These are phyloP conservation scores for Phoeniculus purpureus DNA, from an alignment of 2,797 vertebrate species.

Conservation along the genomic window DNA sequence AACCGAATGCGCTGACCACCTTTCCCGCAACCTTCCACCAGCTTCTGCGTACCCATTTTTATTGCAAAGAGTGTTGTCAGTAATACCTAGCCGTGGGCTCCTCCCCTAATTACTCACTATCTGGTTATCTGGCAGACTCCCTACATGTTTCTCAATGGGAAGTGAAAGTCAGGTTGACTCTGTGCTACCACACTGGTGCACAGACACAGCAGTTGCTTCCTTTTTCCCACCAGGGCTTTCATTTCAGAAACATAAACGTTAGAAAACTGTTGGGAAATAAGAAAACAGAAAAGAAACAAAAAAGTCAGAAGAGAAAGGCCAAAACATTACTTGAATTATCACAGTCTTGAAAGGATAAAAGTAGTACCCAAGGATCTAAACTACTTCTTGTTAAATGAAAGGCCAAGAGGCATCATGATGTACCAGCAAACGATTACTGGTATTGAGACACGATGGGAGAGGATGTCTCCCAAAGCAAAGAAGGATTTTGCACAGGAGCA, in stretches of 20 bases:
- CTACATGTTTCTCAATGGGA: background rate
- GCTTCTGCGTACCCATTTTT: background rate
- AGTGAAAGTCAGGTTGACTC: conserved; percentile 37
- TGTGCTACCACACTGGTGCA: background rate
- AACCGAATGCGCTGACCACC: background rate
- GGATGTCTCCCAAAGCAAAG: background rate
- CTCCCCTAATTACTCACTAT: background rate
- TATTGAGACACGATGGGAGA: background rate
- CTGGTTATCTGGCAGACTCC: background rate
- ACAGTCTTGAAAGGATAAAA: background rate
- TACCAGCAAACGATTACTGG: background rate
- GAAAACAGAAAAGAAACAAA: background rate
- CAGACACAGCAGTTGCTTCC: conserved; percentile 6
- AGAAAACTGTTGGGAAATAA: conserved; percentile 9
- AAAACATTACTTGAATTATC: background rate
- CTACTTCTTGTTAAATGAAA: background rate
- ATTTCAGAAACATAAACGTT: background rate
- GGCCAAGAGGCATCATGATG: background rate
- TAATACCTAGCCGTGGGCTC: rapidly evolving
- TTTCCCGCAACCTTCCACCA: background rate
- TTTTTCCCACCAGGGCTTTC: conserved; percentile 16
- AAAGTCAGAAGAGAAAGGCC: background rate
- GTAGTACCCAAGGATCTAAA: background rate
- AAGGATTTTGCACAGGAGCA: background rate
- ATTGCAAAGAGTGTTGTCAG: background rate